Conservation (phyloP, 2,888 invertebrate species). For the Acleris sparsana region DNA sequence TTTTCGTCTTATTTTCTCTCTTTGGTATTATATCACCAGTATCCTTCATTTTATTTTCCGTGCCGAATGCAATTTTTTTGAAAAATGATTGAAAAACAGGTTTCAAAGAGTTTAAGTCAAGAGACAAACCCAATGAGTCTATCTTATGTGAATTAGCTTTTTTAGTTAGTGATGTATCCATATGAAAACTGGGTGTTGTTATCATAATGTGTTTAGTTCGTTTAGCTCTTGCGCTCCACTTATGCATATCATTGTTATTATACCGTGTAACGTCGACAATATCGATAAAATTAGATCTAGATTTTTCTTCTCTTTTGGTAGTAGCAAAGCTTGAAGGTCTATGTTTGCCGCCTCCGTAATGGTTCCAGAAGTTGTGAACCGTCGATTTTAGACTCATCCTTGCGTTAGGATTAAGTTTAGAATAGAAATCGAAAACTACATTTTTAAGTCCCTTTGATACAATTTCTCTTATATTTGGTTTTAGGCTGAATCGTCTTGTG, state of each 20-base stretch:
- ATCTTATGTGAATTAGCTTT: too few species aligned
- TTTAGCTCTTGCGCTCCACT: not conserved
- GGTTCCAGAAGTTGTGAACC: slow-evolving; percentile 35
- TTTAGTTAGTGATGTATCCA: not conserved
- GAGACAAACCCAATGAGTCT: not conserved
- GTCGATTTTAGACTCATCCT: slow-evolving; percentile 45
- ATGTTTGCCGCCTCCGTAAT: not conserved
- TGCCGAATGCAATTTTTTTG: not conserved
- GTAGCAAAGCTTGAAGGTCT: not conserved
- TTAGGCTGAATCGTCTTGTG: slow-evolving; percentile 38
- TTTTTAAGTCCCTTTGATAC: slow-evolving; percentile 47
- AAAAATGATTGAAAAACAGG: not conserved
- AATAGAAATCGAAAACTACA: slow-evolving; percentile 55
- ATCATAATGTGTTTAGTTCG: not conserved
- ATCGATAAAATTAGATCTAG: not conserved
- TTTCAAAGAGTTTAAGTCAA: not conserved
- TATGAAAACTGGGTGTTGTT: not conserved
- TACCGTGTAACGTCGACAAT: not conserved
- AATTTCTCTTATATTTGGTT: slow-evolving; percentile 43
- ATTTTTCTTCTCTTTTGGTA: not conserved
- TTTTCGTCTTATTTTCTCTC: not conserved
- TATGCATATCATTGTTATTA: not conserved
- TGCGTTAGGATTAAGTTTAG: slow-evolving; percentile 45
- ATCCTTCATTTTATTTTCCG: not conserved
- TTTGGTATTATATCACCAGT: not conserved